Percentiles rank a stretch among this genome's conserved stretches.
Evolutionary conservation across 35 echinoderm and acorn worm species (phyloP).

Genomic region (Ophiothrix spiculata): DNA sequence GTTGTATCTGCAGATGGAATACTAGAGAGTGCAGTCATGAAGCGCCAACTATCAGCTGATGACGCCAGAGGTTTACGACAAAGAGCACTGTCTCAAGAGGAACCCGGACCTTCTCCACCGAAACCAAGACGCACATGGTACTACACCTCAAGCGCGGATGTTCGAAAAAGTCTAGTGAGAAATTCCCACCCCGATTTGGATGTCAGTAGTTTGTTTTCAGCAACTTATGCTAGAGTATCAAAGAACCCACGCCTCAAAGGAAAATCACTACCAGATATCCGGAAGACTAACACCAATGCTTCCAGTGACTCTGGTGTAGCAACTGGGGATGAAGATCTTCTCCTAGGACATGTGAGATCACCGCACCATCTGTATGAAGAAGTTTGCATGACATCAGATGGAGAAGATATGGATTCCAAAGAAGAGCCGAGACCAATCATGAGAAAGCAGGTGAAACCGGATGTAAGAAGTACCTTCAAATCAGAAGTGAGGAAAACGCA

Average conservation of each 20-base stretch:
- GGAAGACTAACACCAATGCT: conserved; percentile 56
- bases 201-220: conserved; percentile 9
- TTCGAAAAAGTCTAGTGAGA: conserved; percentile 59
- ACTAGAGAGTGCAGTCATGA: background rate
- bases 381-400: conserved; percentile 21
- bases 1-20: conserved; percentile 51
- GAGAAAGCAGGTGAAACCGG: conserved; percentile 13
- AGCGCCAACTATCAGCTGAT: conserved; percentile 16
- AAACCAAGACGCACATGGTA: conserved; percentile 86
- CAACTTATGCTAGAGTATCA: conserved; percentile 58
- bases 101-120: conserved; percentile 41
- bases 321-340: conserved; percentile 45
- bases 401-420: background rate
- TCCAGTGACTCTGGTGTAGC: conserved; percentile 78
- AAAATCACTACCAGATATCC: conserved; percentile 20
- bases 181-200: conserved; percentile 34
- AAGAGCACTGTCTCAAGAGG: background rate
- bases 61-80: background rate
- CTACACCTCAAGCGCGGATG: conserved; percentile 78
- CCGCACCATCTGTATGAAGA: conserved; percentile 63
- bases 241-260: conserved; percentile 15
- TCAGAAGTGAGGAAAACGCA: conserved; percentile 41
- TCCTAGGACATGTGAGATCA: background rate
- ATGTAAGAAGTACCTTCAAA: conserved; percentile 4
- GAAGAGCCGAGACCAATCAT: conserved; percentile 21